Percentiles rank a stretch among this genome's conserved stretches.
These are phyloP conservation scores for Narcine bancroftii DNA, from an alignment of 2,113 vertebrate genomes.

Conservation along the genomic window DNA sequence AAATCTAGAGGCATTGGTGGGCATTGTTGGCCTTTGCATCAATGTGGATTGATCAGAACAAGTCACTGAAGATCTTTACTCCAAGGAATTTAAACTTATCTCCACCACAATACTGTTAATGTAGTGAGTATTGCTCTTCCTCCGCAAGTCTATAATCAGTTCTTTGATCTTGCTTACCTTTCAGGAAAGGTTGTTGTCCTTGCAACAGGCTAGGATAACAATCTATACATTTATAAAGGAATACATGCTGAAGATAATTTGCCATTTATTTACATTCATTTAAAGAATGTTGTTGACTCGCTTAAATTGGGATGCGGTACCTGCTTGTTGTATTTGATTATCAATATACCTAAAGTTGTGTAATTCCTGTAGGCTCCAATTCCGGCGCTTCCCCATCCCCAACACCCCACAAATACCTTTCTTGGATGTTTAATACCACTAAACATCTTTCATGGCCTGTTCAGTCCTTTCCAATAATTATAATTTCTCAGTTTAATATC, in stretches of 20 bases:
- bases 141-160: too few relatives aligned
- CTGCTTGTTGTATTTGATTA: not conserved
- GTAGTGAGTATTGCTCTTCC: too few relatives aligned
- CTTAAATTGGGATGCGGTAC: not conserved
- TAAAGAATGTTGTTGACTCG: not conserved
- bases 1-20: too few relatives aligned
- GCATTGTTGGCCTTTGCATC: too few relatives aligned
- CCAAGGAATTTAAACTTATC: too few relatives aligned
- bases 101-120: too few relatives aligned
- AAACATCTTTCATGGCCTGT: not conserved
- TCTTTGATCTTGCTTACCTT: too few relatives aligned
- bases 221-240: not conserved
- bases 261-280: not conserved
- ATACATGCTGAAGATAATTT: not conserved
- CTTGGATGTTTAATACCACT: not conserved
- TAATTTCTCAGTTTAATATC: not conserved
- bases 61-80: too few relatives aligned
- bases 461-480: not conserved
- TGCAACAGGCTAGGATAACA: too few relatives aligned
- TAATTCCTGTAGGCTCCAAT: not conserved
- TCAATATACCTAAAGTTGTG: not conserved
- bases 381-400: not conserved
- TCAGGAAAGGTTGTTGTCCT: too few relatives aligned
- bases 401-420: not conserved
- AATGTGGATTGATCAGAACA: too few relatives aligned